Conservation (phyloP, 1,140 invertebrate species). For the Cydia pomonella region DNA sequence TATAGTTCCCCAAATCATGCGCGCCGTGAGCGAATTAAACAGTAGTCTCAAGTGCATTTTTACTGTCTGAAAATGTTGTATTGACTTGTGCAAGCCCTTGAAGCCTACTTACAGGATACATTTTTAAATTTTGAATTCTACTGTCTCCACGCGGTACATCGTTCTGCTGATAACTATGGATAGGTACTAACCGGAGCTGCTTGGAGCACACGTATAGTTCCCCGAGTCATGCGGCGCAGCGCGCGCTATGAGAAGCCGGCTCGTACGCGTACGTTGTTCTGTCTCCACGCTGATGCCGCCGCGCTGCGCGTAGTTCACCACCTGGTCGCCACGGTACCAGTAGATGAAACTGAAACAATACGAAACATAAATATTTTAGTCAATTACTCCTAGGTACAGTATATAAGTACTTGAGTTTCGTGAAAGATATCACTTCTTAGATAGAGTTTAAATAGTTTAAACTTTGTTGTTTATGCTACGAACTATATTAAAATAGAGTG, state of each 20-base stretch:
- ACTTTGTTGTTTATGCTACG: no score
- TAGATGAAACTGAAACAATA: conserved; percentile 86
- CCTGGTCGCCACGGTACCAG: conserved; percentile 93
- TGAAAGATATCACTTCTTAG: no score
- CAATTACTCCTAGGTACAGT: background rate
- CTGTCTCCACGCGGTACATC: background rate
- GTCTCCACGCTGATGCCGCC: conserved; percentile 93
- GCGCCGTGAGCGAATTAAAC: conserved; percentile 88
- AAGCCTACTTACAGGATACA: no score
- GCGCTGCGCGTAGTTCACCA: conserved; percentile 93
- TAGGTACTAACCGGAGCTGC: conserved; percentile 80
- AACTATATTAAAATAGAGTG: no score
- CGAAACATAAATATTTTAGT: background rate
- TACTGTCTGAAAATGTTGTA: no score
- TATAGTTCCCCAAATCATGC: conserved; percentile 93
- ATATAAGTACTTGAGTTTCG: no score
- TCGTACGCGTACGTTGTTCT: conserved; percentile 91
- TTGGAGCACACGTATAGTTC: conserved; percentile 92
- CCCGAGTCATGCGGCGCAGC: conserved; percentile 90
- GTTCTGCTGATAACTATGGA: background rate
- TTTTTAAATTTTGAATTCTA: no score
- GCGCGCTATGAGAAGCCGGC: conserved; percentile 89
- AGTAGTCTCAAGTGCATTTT: conserved; percentile 89
- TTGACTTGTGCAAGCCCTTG: no score
- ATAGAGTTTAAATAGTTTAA: no score